These are phyloP conservation scores for Zaprionus lachaisei DNA, from an alignment of 1,140 invertebrate genomes.

Conservation along the genomic window DNA sequence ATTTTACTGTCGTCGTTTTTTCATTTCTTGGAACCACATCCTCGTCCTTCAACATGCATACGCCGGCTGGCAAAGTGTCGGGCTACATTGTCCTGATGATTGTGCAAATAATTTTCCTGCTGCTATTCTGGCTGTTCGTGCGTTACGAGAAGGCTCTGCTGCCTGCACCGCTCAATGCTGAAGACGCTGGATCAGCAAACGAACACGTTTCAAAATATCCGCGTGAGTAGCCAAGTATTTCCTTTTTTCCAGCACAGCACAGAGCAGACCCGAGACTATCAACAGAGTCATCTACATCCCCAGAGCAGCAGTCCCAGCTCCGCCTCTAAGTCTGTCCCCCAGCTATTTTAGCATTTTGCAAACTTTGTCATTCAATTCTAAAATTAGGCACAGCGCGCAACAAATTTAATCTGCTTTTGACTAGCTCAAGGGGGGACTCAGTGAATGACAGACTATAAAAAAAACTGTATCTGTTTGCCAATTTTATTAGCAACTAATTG, in stretches of 20 bases:
- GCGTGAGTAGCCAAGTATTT: slow-evolving; percentile 79
- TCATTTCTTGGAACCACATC: slow-evolving; percentile 4
- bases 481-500: slow-evolving; percentile 38
- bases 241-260: background rate
- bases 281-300: no score
- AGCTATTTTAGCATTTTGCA: slow-evolving; percentile 18
- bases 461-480: background rate
- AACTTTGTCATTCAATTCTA: slow-evolving; percentile 28
- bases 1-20: slow-evolving; percentile 16
- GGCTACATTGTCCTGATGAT: slow-evolving; percentile 80
- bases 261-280: background rate
- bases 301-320: no score
- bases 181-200: slow-evolving; percentile 75
- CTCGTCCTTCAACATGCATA: slow-evolving; percentile 70
- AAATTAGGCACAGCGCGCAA: slow-evolving; percentile 24
- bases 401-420: slow-evolving; percentile 23
- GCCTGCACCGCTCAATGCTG: slow-evolving; percentile 56
- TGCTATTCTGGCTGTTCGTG: slow-evolving; percentile 83
- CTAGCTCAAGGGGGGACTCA: background rate
- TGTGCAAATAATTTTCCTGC: slow-evolving; percentile 84
- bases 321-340: no score
- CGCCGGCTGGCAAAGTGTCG: slow-evolving; percentile 71
- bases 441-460: background rate
- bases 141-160: slow-evolving; percentile 79
- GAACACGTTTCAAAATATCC: slow-evolving; percentile 84